Conservation (phyloP, 2,113 vertebrate species). For the Amia ocellicauda region DNA sequence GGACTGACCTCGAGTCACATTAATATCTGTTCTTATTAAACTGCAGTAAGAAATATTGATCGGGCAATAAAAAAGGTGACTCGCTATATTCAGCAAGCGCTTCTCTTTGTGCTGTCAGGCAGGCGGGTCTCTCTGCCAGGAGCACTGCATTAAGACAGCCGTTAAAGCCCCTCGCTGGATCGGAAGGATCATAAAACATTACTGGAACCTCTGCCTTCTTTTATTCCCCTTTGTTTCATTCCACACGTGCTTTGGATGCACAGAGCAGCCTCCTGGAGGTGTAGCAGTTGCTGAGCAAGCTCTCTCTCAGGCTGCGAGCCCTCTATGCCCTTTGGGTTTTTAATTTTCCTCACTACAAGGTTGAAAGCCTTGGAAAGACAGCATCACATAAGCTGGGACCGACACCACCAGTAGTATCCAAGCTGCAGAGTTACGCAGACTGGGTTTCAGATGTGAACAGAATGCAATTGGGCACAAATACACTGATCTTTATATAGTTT, state of each 20-base stretch:
- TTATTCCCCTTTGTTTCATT: slow-evolving; percentile 53
- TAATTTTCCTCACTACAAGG: not conserved
- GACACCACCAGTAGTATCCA: no score
- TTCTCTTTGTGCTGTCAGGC: slow-evolving; percentile 23
- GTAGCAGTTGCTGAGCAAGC: slow-evolving; percentile 61
- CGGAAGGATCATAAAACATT: slow-evolving; percentile 36
- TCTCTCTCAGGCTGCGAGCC: slow-evolving; percentile 40
- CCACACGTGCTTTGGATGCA: slow-evolving; percentile 54
- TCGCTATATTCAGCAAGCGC: slow-evolving; percentile 34
- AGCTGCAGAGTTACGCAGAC: no score
- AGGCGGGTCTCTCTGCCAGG: slow-evolving; percentile 29
- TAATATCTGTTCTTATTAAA: slow-evolving; percentile 17
- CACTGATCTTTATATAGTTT: no score
- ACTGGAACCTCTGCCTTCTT: slow-evolving; percentile 31
- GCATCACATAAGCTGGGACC: no score
- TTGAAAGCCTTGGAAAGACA: no score
- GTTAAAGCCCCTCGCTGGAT: slow-evolving; percentile 48
- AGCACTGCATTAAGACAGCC: slow-evolving; percentile 56
- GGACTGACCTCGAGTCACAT: not conserved
- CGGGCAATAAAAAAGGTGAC: slow-evolving; percentile 17
- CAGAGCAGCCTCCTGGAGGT: slow-evolving; percentile 54
- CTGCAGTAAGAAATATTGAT: slow-evolving; percentile 20
- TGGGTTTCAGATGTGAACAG: no score
- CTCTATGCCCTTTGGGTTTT: slow-evolving; percentile 46
- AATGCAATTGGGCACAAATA: no score